Evolutionary conservation across 2,888 invertebrate genomes (phyloP).

Genomic region (Volucella inflata): DNA sequence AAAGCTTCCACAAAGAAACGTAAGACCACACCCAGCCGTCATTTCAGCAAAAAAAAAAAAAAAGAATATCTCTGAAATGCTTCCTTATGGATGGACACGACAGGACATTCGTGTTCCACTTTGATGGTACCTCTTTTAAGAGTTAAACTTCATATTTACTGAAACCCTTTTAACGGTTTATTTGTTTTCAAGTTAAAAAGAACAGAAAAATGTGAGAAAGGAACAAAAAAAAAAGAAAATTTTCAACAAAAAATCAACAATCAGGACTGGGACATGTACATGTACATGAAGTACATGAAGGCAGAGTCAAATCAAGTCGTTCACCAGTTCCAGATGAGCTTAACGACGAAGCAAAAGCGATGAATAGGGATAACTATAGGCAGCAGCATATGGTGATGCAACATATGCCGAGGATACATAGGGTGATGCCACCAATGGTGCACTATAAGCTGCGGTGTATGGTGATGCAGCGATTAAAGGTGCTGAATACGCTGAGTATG

Average conservation of each 20-base stretch:
- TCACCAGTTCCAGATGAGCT: slow-evolving; percentile 15
- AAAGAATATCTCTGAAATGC: too few species aligned
- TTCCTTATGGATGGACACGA: too few species aligned
- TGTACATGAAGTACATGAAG: slow-evolving; percentile 2
- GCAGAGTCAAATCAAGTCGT: slow-evolving; percentile 17
- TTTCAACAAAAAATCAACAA: slow-evolving; percentile 39
- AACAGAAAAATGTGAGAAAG: neutral
- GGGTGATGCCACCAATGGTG: slow-evolving; percentile 77
- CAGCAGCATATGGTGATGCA: slow-evolving; percentile 78
- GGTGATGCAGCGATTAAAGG: slow-evolving; percentile 77
- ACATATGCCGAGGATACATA: slow-evolving; percentile 78
- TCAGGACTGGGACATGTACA: neutral
- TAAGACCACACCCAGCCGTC: too few species aligned
- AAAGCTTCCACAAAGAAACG: too few species aligned
- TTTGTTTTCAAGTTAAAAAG: slow-evolving; percentile 48
- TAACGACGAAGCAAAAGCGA: slow-evolving; percentile 61
- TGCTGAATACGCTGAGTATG: slow-evolving; percentile 78
- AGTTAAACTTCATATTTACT: slow-evolving; percentile 39
- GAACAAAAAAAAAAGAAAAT: slow-evolving; percentile 1
- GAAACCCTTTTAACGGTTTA: slow-evolving; percentile 20
- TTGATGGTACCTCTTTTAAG: neutral
- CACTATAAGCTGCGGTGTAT: slow-evolving; percentile 77
- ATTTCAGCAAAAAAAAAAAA: too few species aligned
- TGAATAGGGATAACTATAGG: slow-evolving; percentile 78
- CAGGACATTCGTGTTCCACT: too few species aligned